Percentiles rank a stretch among this genome's conserved stretches.
Conservation (phyloP, 2,797 vertebrate genomes). For the Galaxias olidus region DNA sequence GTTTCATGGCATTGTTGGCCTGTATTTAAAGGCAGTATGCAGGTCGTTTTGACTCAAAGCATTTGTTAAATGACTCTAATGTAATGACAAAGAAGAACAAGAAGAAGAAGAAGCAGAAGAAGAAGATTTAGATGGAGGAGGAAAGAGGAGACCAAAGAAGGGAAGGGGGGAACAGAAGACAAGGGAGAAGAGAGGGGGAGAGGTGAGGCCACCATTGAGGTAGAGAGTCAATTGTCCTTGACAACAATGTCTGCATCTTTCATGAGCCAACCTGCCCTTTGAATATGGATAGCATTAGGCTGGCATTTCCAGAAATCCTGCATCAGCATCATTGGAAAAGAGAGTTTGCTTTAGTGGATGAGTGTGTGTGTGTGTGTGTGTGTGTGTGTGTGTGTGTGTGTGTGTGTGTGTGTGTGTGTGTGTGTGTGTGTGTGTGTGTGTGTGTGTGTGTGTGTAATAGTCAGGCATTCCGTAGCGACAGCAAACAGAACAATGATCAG, state of each 20-base stretch:
- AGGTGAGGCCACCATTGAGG: conserved; percentile 40
- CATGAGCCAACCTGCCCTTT: conserved; percentile 48
- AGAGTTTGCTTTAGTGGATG: neutral
- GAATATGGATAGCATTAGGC: conserved; percentile 59
- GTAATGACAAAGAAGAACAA: no score
- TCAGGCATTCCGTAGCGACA: neutral
- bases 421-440: neutral
- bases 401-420: neutral
- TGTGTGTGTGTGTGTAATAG: neutral
- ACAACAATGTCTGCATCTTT: conserved; percentile 35
- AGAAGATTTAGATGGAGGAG: neutral
- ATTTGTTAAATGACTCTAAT: no score
- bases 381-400: conserved; percentile 7
- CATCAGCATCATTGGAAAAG: neutral
- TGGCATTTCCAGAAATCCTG: conserved; percentile 37
- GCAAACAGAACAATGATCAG: no score
- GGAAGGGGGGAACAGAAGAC: neutral
- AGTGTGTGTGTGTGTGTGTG: conserved; percentile 7
- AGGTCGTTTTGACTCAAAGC: no score
- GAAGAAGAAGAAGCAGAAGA: no score
- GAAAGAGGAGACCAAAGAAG: neutral
- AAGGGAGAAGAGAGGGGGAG: conserved; percentile 1
- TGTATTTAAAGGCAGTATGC: no score
- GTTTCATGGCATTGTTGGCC: no score
- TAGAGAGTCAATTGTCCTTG: conserved; percentile 62